phyloP scores from a whole-genome alignment of 2,113 vertebrate species.

The Pollachius pollachius region DNA sequence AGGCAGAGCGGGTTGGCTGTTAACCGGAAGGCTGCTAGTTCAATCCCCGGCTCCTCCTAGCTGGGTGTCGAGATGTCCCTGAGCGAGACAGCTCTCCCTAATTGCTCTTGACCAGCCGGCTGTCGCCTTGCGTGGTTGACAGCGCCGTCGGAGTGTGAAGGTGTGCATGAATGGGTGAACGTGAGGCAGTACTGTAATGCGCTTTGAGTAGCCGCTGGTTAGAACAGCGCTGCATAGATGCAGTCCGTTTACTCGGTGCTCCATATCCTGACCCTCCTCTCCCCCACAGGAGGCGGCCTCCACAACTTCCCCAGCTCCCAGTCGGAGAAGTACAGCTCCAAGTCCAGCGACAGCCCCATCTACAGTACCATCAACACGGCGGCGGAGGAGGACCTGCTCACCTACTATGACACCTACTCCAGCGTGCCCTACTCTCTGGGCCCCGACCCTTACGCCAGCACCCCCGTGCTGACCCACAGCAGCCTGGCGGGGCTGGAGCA shows the following conservation, averaged over 20 bases:
- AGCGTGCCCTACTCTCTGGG: constrained; percentile 65
- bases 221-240: too few relatives aligned
- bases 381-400: constrained; percentile 75
- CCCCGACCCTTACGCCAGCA: constrained; percentile 70
- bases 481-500: constrained; percentile 61
- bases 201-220: too few relatives aligned
- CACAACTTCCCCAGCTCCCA: constrained; percentile 81
- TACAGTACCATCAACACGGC: constrained; percentile 89
- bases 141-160: too few relatives aligned
- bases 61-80: not conserved
- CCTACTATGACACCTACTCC: constrained; percentile 73
- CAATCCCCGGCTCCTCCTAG: too few relatives aligned
- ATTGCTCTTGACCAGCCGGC: too few relatives aligned
- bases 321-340: constrained; percentile 74
- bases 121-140: too few relatives aligned
- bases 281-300: constrained; percentile 78
- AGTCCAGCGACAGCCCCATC: constrained; percentile 82
- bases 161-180: too few relatives aligned
- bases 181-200: too few relatives aligned
- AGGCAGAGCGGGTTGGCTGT: not conserved
- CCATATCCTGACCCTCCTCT: not conserved
- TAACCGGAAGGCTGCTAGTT: too few relatives aligned
- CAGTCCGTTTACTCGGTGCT: not conserved
- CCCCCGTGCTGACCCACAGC: constrained; percentile 72
- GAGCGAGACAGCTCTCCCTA: too few relatives aligned